These are phyloP conservation scores for Julus scanicus DNA, from an alignment of 2,888 invertebrate species.

Conservation along the genomic window DNA sequence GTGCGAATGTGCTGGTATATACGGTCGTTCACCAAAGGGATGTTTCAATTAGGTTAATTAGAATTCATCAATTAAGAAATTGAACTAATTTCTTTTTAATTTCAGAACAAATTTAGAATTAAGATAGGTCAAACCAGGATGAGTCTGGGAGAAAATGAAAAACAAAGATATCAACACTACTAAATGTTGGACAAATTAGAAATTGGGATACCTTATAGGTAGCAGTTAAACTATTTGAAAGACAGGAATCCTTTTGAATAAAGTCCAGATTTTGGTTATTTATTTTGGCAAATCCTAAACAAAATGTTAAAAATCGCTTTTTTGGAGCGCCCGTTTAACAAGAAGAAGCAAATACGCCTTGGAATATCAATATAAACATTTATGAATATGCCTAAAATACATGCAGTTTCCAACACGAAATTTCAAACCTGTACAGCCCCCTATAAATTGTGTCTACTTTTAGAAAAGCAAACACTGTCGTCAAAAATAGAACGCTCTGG, in stretches of 20 bases:
- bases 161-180: too few species aligned
- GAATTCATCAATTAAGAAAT: neutral
- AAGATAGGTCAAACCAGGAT: neutral
- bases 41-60: neutral
- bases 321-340: neutral
- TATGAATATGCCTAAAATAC: neutral
- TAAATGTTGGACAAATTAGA: too few species aligned
- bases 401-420: neutral
- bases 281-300: slow-evolving; percentile 27
- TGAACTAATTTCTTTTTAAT: neutral
- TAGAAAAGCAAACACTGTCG: neutral
- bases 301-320: neutral
- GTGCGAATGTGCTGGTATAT: neutral
- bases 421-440: neutral
- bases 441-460: slow-evolving; percentile 5
- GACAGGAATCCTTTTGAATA: too few species aligned
- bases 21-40: neutral
- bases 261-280: neutral
- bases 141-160: too few species aligned
- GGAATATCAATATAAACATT: neutral
- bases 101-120: neutral
- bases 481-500: slow-evolving; percentile 12
- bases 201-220: too few species aligned
- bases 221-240: too few species aligned
- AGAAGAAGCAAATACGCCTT: neutral